A percentile compares a stretch with the other conserved stretches of the same genome.
Evolutionary conservation across 2,797 vertebrate genomes (phyloP).

Genomic region (Siniperca obscura): DNA sequence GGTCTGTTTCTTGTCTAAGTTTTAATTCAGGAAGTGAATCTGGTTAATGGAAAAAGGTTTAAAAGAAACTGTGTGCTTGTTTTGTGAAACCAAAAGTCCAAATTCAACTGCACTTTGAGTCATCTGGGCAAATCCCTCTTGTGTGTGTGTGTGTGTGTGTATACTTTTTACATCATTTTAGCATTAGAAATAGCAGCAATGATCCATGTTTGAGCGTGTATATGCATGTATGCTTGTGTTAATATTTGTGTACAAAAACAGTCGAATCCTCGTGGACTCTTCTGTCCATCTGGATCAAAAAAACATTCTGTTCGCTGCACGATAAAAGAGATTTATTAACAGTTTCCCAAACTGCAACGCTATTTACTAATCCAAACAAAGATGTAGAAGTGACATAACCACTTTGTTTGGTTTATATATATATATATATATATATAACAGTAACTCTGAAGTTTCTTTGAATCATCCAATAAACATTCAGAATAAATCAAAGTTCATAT

Average conservation of each 20-base stretch:
- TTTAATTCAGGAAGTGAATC: neutral
- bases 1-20: neutral
- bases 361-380: neutral
- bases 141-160: constrained; percentile 16
- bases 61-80: neutral
- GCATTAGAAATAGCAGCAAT: too few relatives aligned
- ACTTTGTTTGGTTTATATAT: neutral
- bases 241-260: neutral
- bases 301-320: neutral
- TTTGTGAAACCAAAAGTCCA: neutral
- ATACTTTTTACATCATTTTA: too few relatives aligned
- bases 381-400: neutral
- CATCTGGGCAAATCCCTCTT: neutral
- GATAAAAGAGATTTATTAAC: neutral
- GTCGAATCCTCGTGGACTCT: too few relatives aligned
- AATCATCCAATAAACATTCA: neutral
- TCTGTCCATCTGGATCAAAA: too few relatives aligned
- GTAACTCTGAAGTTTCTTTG: too few relatives aligned
- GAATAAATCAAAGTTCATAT: neutral
- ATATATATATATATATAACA: neutral
- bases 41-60: neutral
- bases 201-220: too few relatives aligned
- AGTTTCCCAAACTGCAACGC: neutral
- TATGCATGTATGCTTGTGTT: neutral
- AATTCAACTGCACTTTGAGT: neutral